These are phyloP conservation scores for Styela plicata DNA, from an alignment of 23 tunicate genomes.

Conservation along the genomic window DNA sequence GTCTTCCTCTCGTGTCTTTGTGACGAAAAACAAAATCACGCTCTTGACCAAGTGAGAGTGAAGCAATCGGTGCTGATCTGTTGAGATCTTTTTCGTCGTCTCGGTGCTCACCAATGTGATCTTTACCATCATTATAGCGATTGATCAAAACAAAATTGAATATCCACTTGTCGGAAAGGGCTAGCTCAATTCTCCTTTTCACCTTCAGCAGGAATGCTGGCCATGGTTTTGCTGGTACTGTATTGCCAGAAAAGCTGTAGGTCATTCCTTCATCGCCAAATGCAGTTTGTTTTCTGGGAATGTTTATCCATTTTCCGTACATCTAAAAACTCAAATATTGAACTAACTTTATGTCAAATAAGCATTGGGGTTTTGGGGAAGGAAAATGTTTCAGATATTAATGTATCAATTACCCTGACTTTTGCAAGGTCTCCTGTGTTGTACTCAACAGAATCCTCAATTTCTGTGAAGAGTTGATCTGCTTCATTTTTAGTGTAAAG, in stretches of 20 bases:
- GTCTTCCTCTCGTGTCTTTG: conserved; percentile 39
- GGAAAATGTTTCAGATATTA: neutral
- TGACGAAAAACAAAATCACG: conserved; percentile 57
- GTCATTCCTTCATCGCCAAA: neutral
- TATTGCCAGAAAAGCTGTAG: conserved; percentile 51
- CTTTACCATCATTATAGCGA: conserved; percentile 46
- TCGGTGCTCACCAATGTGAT: conserved; percentile 71
- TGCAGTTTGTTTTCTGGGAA: conserved; percentile 41
- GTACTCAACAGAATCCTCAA: conserved; percentile 36
- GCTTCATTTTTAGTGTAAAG: conserved; percentile 28
- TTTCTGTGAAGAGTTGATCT: conserved; percentile 19
- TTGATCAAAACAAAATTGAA: conserved; percentile 57
- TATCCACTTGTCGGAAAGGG: conserved; percentile 18
- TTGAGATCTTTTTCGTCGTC: conserved; percentile 57
- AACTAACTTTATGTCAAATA: too few relatives aligned
- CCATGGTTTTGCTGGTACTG: conserved; percentile 54
- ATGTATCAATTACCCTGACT: conserved; percentile 25
- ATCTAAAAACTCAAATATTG: too few relatives aligned
- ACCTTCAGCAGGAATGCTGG: conserved; percentile 16
- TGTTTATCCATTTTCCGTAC: conserved; percentile 36
- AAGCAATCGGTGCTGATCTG: conserved; percentile 49
- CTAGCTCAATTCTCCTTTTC: conserved; percentile 32
- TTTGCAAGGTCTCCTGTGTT: conserved; percentile 41
- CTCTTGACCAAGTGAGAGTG: conserved; percentile 56
- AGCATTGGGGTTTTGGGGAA: neutral